Conservation (phyloP, 2,797 vertebrate species). For the Neosilurus hyrtlii region DNA sequence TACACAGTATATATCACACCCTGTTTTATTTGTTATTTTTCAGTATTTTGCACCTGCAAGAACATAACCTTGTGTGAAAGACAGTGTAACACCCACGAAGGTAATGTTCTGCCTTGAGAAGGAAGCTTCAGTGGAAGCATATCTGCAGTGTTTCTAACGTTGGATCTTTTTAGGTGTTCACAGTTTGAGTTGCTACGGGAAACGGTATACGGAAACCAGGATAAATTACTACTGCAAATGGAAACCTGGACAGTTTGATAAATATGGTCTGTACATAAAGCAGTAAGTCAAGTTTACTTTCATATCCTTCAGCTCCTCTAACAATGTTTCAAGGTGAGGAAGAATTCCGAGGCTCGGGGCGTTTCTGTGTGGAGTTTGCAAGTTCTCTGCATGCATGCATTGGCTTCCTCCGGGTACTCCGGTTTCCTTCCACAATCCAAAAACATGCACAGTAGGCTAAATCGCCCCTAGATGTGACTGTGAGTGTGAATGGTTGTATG, state of each 20-base stretch:
- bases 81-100: conserved; percentile 59
- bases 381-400: no score
- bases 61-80: conserved; percentile 21
- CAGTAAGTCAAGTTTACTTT: conserved; percentile 19
- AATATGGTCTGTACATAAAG: background rate
- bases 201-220: fast-evolving
- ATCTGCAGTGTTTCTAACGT: background rate
- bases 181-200: conserved; percentile 9
- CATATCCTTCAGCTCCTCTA: background rate
- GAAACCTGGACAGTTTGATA: background rate
- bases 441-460: no score
- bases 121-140: background rate
- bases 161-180: background rate
- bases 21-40: conserved; percentile 34
- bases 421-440: no score
- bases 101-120: conserved; percentile 53
- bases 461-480: no score
- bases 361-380: no score
- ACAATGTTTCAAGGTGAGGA: background rate
- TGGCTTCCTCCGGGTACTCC: no score
- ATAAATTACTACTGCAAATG: background rate
- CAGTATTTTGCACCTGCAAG: conserved; percentile 37
- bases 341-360: no score
- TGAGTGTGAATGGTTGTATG: no score
- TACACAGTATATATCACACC: background rate